These are phyloP conservation scores for Sphenodon punctatus DNA, from an alignment of 2,797 vertebrate species.

Conservation along the genomic window DNA sequence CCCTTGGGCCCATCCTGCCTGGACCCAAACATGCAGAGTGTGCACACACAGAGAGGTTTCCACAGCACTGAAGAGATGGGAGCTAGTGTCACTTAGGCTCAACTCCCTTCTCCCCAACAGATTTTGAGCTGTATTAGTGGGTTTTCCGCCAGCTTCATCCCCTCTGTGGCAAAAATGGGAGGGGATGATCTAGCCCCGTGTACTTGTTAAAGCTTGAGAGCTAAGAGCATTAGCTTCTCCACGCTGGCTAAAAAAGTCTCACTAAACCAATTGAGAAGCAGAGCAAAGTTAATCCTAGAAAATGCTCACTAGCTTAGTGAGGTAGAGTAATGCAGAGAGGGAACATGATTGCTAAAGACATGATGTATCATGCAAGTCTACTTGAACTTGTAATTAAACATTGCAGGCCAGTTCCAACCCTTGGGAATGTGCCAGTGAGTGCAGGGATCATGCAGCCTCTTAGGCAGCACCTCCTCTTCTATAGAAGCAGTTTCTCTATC, in stretches of 20 bases:
- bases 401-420: background rate
- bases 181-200: conserved; percentile 56
- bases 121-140: conserved; percentile 22
- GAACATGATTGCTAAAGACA: background rate
- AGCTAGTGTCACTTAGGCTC: conserved; percentile 13
- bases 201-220: conserved; percentile 59
- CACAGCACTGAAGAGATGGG: background rate
- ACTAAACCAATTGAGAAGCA: conserved; percentile 58
- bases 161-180: conserved; percentile 50
- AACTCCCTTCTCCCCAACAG: background rate
- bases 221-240: conserved; percentile 68
- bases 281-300: conserved; percentile 61
- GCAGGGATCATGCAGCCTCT: background rate
- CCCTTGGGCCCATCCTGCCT: background rate
- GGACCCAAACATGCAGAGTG: background rate
- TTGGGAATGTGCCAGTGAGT: background rate
- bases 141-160: conserved; percentile 39
- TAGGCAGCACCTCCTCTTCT: background rate
- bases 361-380: background rate
- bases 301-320: conserved; percentile 55
- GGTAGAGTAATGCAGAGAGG: background rate
- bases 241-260: conserved; percentile 57
- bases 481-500: background rate
- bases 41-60: background rate
- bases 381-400: background rate